Evolutionary conservation across 2,113 vertebrate genomes (phyloP), one percentile per base, ranked within the genome.

Genomic region (Phalacrocorax aristotelis): DNA sequence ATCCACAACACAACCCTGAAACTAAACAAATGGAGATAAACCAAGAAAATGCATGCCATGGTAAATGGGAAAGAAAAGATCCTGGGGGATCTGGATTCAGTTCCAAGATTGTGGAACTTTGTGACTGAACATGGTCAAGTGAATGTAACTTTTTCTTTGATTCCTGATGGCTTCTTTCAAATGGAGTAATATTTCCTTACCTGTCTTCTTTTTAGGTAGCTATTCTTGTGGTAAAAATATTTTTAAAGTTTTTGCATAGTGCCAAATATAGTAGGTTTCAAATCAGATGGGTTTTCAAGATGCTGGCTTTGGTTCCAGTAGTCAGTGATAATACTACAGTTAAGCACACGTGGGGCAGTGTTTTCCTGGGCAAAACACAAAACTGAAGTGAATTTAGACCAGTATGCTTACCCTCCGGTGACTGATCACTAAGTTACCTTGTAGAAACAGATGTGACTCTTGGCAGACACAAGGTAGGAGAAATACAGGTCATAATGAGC

Each of bases 41-140:
- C 5, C 5, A 55, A 52, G 42, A 60, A 42, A 62, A 40, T 42
- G 14, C 38, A 21, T 55, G 48, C 19, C 7, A 2, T 38, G 38
- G 44, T 83, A 65, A 89, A 64, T 15, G 27, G 62, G 44, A 66
- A 83, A 8, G 48, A 76, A 21, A 62, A 48, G 54, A 46, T 86
- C 13, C 58, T 2, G 2, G 0, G 5, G 44, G 7, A 21, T 61
- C 54, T 8, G 4, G 52, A 51, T 89, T 77, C 1, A 0, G 9
- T 80, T 85, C 38, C 40, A 51, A 13, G 44, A 26, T 68, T 85
- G 3, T 0, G 25, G 25, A 44, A 30, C 17, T 64, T 71, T 26
- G n/a, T 60, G 46, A 36, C 51, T 85, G 40, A 61, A 30, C 0
- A 0, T 52, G 34, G 19, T 66, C 16, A 34, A 32, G 10, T 51